Conservation (phyloP, 2,113 vertebrate species). For the Actenoides hombroni region DNA sequence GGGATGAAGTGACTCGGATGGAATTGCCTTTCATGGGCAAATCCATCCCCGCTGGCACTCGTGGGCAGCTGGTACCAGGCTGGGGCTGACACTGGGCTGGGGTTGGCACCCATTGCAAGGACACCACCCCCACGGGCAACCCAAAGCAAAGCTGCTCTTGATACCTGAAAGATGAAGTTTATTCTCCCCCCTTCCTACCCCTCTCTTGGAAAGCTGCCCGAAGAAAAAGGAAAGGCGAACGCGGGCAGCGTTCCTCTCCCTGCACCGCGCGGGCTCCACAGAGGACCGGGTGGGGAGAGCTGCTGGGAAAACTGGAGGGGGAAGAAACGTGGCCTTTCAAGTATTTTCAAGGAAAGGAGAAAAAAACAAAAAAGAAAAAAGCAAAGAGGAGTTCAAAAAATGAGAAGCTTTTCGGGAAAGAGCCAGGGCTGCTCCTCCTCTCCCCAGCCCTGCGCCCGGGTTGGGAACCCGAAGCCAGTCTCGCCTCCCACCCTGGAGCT, state of each 20-base stretch:
- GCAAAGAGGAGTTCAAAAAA: neutral
- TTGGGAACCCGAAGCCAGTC: rapidly evolving
- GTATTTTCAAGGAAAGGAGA: neutral
- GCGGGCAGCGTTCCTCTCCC: neutral
- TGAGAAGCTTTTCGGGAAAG: neutral
- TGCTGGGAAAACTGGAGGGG: neutral
- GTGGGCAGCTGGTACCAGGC: neutral
- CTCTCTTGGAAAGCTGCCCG: neutral
- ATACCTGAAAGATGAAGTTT: neutral
- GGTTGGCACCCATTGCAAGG: neutral
- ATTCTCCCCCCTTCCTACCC: rapidly evolving
- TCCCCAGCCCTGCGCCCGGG: neutral
- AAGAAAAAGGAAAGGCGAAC: neutral
- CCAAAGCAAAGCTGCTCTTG: neutral
- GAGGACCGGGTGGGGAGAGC: neutral
- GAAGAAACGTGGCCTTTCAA: neutral
- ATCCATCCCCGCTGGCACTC: rapidly evolving
- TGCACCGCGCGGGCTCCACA: rapidly evolving
- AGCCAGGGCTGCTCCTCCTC: neutral
- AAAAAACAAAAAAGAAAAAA: neutral
- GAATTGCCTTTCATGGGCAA: rapidly evolving
- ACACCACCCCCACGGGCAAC: neutral
- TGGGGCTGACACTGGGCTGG: neutral
- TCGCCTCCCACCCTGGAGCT: neutral
- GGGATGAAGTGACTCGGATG: neutral